Percentiles rank a stretch among this genome's conserved stretches.
Conservation (phyloP, 2,113 vertebrate genomes). For the Triplophysa rosa region DNA sequence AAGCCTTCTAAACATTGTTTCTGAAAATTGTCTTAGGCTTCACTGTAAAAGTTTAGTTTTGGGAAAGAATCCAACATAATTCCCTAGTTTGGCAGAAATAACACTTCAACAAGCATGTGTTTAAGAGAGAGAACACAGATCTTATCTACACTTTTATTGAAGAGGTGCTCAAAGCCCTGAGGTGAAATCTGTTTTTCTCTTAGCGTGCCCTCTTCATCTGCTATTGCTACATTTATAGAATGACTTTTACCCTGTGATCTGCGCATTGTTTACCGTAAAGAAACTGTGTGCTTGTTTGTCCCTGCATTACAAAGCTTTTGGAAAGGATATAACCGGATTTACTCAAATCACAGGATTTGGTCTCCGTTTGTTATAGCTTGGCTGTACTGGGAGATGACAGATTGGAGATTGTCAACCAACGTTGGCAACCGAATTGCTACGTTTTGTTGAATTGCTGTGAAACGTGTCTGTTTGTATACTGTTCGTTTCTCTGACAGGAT, state of each 20-base stretch:
- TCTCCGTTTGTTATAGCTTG: conserved; percentile 12
- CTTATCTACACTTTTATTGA: background rate
- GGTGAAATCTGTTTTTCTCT: conserved; percentile 11
- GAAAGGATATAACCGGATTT: conserved; percentile 20
- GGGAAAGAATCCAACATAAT: background rate
- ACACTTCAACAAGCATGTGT: background rate
- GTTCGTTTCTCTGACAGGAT: conserved; percentile 70
- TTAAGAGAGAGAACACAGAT: background rate
- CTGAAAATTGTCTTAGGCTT: too few species aligned
- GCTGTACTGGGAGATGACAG: conserved; percentile 8
- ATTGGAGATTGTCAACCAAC: conserved; percentile 27
- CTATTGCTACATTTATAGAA: background rate
- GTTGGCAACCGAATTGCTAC: background rate
- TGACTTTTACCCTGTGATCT: background rate
- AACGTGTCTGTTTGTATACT: background rate
- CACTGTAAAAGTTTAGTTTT: background rate
- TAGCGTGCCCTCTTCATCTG: conserved; percentile 1
- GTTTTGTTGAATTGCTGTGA: background rate
- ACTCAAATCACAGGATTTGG: conserved; percentile 24
- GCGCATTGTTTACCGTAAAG: conserved; percentile 14
- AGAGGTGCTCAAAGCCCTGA: background rate
- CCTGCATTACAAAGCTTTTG: conserved; percentile 15
- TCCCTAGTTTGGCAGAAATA: background rate
- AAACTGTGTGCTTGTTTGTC: conserved; percentile 11
- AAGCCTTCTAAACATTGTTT: too few species aligned